These are phyloP conservation scores for Crossaster papposus DNA, from an alignment of 53 echinoderm and acorn worm genomes.

Conservation along the genomic window DNA sequence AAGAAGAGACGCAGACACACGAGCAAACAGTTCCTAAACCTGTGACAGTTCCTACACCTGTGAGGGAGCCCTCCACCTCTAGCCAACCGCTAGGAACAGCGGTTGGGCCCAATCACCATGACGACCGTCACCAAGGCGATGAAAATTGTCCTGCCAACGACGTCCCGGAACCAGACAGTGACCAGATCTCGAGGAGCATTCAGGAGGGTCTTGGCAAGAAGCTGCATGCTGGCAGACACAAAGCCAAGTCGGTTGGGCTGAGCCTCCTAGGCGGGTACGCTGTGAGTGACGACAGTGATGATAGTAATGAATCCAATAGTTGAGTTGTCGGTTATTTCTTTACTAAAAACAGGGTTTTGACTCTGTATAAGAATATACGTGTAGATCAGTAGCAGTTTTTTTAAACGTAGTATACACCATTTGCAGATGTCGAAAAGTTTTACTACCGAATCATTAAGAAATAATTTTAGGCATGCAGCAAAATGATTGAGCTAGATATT, in stretches of 20 bases:
- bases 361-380: too few species aligned
- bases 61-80: not conserved
- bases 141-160: conserved; percentile 31
- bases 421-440: too few species aligned
- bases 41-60: not conserved
- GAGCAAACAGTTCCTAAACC: not conserved
- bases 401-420: too few species aligned
- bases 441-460: too few species aligned
- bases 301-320: conserved; percentile 1
- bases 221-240: conserved; percentile 20
- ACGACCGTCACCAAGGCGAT: not conserved
- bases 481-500: too few species aligned
- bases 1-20: not conserved
- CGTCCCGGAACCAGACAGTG: conserved; percentile 28
- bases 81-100: conserved; percentile 1
- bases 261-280: conserved; percentile 79
- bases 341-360: too few species aligned
- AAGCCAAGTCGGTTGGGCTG: conserved; percentile 74
- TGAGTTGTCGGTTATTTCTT: not conserved
- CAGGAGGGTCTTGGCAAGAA: conserved; percentile 76
- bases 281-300: conserved; percentile 69
- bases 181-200: conserved; percentile 57
- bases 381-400: too few species aligned
- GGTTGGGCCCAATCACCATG: not conserved
- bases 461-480: too few species aligned